Evolutionary conservation across 2,797 vertebrate species (phyloP).

Genomic region (Argya squamiceps): DNA sequence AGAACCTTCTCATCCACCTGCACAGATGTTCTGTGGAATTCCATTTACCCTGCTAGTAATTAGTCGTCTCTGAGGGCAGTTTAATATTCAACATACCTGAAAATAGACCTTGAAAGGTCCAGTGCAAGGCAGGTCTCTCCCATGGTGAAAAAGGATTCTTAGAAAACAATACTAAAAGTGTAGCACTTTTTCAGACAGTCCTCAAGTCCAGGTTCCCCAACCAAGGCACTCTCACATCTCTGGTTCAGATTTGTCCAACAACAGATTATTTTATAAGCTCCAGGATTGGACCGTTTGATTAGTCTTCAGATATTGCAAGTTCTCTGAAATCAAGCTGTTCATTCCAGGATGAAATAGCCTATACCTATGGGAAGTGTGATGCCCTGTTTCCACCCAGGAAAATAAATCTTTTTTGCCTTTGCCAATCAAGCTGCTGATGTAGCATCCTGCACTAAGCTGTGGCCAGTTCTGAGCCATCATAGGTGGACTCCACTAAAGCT

Average conservation of each 20-base stretch:
- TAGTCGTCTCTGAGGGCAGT: neutral
- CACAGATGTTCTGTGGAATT: neutral
- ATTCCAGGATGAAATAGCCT: neutral
- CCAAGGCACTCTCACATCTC: neutral
- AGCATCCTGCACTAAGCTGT: neutral
- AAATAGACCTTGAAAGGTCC: neutral
- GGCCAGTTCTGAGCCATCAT: neutral
- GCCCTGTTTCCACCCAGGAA: neutral
- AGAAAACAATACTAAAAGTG: neutral
- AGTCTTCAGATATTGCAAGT: neutral
- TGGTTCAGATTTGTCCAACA: neutral
- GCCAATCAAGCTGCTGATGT: neutral
- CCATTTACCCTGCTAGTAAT: neutral
- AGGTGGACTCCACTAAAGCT: neutral
- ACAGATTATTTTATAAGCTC: neutral
- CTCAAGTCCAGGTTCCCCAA: neutral
- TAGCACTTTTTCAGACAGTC: neutral
- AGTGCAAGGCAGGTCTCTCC: neutral
- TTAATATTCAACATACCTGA: neutral
- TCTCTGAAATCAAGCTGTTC: neutral
- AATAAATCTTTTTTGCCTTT: neutral
- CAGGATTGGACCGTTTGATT: neutral
- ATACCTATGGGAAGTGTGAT: neutral
- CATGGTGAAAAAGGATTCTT: neutral
- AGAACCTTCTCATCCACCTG: neutral